Percentiles rank a stretch among this genome's conserved stretches.
Evolutionary conservation across 2,113 vertebrate species (phyloP).

Genomic region (Prunella himalayana): DNA sequence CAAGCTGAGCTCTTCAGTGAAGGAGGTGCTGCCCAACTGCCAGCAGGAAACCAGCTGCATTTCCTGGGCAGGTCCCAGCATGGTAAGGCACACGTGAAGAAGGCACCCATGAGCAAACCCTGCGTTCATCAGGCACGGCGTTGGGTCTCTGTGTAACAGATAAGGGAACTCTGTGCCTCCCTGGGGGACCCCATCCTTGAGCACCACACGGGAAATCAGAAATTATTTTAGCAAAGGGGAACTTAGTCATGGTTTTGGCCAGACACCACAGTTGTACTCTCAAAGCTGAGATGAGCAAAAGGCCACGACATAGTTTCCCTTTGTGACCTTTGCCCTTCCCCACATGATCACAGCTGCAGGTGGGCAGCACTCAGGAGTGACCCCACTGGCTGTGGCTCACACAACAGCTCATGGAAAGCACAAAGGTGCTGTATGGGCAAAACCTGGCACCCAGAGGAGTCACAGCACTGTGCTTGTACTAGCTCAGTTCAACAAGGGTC

Average conservation of each 20-base stretch:
- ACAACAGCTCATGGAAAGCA: background rate
- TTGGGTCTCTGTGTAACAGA: background rate
- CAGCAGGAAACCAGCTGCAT: slow-evolving; percentile 10
- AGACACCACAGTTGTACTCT: background rate
- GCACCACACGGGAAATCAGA: background rate
- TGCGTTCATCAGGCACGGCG: fast-evolving
- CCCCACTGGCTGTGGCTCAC: fast-evolving
- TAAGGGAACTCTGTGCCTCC: background rate
- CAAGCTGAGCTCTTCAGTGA: background rate
- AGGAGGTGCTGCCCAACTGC: background rate
- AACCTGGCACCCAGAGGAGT: fast-evolving
- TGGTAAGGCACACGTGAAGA: background rate
- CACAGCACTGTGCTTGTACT: fast-evolving
- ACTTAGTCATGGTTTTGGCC: background rate
- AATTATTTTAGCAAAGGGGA: background rate
- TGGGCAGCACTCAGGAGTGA: background rate
- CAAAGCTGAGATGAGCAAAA: background rate
- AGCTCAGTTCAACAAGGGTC: background rate
- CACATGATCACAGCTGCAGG: fast-evolving
- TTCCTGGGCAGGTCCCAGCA: slow-evolving; percentile 14
- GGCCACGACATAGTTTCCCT: background rate
- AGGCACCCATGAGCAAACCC: background rate
- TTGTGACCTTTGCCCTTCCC: background rate
- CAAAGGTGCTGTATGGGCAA: background rate
- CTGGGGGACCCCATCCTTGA: background rate